phyloP scores from a whole-genome alignment of 2,888 invertebrate species.

The Mimumesa dahlbomi region DNA sequence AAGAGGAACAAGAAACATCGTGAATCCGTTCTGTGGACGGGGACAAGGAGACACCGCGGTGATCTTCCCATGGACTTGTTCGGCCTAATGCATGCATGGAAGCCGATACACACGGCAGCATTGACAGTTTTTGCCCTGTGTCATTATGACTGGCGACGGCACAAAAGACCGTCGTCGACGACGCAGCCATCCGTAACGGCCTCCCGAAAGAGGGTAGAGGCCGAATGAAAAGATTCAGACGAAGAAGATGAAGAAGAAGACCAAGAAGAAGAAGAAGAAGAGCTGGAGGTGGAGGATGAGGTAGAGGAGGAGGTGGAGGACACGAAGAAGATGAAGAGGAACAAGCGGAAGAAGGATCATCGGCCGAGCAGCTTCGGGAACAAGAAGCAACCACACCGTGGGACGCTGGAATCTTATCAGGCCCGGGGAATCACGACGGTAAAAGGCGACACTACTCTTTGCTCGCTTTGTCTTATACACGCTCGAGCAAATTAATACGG shows the following conservation, averaged over 20 bases:
- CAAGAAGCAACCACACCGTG: too few relatives aligned
- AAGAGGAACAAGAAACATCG: background rate
- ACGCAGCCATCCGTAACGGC: slow-evolving; percentile 67
- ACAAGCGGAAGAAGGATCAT: too few relatives aligned
- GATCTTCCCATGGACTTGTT: slow-evolving; percentile 27
- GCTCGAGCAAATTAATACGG: slow-evolving; percentile 69
- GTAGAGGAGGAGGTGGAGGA: too few relatives aligned
- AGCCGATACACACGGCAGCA: slow-evolving; percentile 67
- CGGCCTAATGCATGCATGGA: slow-evolving; percentile 69
- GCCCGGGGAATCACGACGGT: slow-evolving; percentile 49
- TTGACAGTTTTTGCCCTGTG: slow-evolving; percentile 71
- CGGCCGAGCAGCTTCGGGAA: too few relatives aligned
- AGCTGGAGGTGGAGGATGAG: too few relatives aligned
- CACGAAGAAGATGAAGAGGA: too few relatives aligned
- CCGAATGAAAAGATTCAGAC: slow-evolving; percentile 9
- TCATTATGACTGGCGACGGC: slow-evolving; percentile 71
- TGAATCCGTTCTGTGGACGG: background rate
- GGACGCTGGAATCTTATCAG: slow-evolving; percentile 56
- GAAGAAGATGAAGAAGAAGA: background rate
- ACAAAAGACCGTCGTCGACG: slow-evolving; percentile 70
- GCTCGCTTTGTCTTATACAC: slow-evolving; percentile 57
- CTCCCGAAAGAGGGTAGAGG: slow-evolving; percentile 55
- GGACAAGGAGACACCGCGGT: slow-evolving; percentile 3
- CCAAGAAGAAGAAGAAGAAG: too few relatives aligned
- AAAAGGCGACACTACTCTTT: slow-evolving; percentile 50